Evolutionary conservation across 1,140 invertebrate genomes (phyloP), one percentile per base, ranked within the genome.

Genomic region (Akabosia matsudoensis): DNA sequence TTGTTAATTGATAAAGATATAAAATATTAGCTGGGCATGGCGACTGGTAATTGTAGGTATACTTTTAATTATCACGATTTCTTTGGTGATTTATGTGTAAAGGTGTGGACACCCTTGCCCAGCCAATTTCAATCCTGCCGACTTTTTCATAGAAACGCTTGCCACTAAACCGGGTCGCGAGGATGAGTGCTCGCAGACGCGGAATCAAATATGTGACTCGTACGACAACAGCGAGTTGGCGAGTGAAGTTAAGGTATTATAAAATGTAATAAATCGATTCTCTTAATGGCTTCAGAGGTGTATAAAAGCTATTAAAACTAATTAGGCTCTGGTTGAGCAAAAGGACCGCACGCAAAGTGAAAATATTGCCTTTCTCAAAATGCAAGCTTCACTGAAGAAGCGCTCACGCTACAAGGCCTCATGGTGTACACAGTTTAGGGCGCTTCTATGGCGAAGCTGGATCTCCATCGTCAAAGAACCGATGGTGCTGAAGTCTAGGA

Each of bases 41-140:
- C 37, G 18, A 45, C 18, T 10, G 7, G 18, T 45, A 45, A 45
- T n/a, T n/a, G n/a, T n/a, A n/a, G n/a, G n/a, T n/a, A n/a, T n/a
- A n/a, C n/a, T n/a, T n/a, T n/a, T n/a, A n/a, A n/a, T n/a, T n/a
- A n/a, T n/a, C n/a, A 10, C 37, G 18, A 45, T 18, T 10, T 45
- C 18, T 45, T 45, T 45, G 7, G 18, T 64, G 13, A 34, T 22
- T 61, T 76, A 73, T 2, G 76, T 64, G 83, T 84, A 28, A 79
- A 90, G 89, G 56, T 81, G 90, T 70, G 88, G 88, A 24, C 85
- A 88, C 34, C 81, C 84, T 14, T 91, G 91, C 81, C 90, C 91
- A 0, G 79, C 87, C 0, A 83, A 80, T 67, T 87, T 83, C 79
- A 87, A 87, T 81, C 86, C 86, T 0, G 85, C 86, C 3, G 86